Conservation (phyloP, 2,113 vertebrate genomes). For the Leptobrachium leishanense region DNA sequence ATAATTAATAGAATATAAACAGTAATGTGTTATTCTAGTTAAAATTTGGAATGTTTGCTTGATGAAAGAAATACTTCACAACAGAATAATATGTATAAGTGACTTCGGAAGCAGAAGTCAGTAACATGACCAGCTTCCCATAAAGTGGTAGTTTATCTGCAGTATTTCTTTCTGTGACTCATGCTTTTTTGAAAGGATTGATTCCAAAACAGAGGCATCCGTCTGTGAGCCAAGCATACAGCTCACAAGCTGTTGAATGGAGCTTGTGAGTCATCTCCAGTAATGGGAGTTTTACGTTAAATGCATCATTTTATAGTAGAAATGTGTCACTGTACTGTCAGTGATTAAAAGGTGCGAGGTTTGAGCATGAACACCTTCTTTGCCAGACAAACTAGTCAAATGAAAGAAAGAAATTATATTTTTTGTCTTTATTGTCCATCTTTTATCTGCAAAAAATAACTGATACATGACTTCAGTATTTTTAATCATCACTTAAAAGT, state of each 20-base stretch:
- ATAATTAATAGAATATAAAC: too few relatives aligned
- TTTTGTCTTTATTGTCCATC: too few relatives aligned
- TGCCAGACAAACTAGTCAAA: neutral
- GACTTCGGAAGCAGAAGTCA: neutral
- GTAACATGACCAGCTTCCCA: neutral
- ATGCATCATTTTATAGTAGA: slow-evolving; percentile 25
- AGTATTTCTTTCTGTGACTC: slow-evolving; percentile 32
- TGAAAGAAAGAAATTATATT: too few relatives aligned
- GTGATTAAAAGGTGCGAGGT: slow-evolving; percentile 6
- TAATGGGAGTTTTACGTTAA: slow-evolving; percentile 21
- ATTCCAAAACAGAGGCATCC: slow-evolving; percentile 13
- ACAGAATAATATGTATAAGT: neutral
- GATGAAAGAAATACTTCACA: too few relatives aligned
- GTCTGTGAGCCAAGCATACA: slow-evolving; percentile 23
- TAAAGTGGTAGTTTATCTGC: neutral
- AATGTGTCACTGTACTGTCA: slow-evolving; percentile 23
- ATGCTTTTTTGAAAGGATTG: slow-evolving; percentile 6
- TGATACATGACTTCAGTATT: too few relatives aligned
- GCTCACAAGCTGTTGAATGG: slow-evolving; percentile 15
- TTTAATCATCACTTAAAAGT: too few relatives aligned
- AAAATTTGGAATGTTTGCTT: too few relatives aligned
- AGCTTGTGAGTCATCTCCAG: slow-evolving; percentile 23
- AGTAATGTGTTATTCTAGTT: too few relatives aligned
- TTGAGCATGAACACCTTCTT: neutral
- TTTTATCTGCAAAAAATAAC: too few relatives aligned